Base-by-base conservation (phyloP, 1,140 invertebrate species). In the Dryas iulia region DNA sequence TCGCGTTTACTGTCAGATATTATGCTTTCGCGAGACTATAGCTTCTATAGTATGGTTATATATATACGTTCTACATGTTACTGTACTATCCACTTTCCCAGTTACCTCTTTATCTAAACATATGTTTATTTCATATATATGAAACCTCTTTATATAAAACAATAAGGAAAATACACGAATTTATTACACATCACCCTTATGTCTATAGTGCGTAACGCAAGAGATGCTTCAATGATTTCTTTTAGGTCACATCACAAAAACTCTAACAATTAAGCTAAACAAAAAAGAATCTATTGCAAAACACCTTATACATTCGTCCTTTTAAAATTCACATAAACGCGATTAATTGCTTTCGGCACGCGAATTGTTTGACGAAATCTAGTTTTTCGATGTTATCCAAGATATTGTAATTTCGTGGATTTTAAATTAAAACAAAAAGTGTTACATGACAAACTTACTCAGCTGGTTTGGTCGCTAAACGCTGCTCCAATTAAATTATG, bases 331-430 rank as follows among this genome's bases (percentile, higher is more conserved):
- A 47, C 26, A 25, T 0, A 56, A 56, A 24, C 33, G n/a, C 12
- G 7, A 47, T 39, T 65, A 65, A 65, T 65, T 35, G 39, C 62
- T 18, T 12, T n/a, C 23, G 1, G 54, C 62, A 65, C 62, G 62
- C 54, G 62, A 65, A 57, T 33, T 14, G 39, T 28, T 62, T 21
- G 5, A 30, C 23, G 23, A 65, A 57, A 65, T 65, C 62, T 65
- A 65, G 62, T 65, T 65, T 61, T 57, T 57, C 53, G 33, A 65
- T 58, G 53, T 65, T 65, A 65, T 65, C 31, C 62, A 57, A 65
- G 52, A 57, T 57, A 65, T 65, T 39, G 24, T 14, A 24, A 64
- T 64, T 56, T 64, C 30, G 52, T 57, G 53, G 62, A 28, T 57
- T n/a, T n/a, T 65, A 65, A 57, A 33, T 33, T 25, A 64, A 53